phyloP scores from a whole-genome alignment of 2,113 vertebrate genomes.

The Mesitornis unicolor region DNA sequence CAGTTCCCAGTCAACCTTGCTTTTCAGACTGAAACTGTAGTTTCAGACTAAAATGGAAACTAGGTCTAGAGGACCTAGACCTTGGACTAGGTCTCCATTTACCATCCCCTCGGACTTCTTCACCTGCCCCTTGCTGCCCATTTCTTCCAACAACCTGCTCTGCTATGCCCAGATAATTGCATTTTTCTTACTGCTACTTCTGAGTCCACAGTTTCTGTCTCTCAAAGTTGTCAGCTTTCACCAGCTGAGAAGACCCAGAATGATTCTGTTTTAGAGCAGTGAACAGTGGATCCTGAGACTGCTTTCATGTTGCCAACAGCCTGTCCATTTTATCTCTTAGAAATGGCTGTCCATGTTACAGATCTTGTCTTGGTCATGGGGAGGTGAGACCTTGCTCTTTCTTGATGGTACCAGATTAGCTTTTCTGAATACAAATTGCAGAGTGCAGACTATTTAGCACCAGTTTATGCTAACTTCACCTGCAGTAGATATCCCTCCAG shows the following conservation, averaged over 20 bases:
- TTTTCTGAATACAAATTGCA: not conserved
- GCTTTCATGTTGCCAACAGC: not conserved
- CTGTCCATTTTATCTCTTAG: not conserved
- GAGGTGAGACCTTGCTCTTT: not conserved
- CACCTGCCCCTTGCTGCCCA: not conserved
- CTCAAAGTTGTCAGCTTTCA: not conserved
- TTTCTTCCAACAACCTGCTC: not conserved
- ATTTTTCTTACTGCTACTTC: not conserved
- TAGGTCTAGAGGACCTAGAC: no score
- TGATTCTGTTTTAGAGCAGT: not conserved
- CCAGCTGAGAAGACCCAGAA: not conserved
- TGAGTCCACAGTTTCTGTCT: not conserved
- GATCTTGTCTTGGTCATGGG: not conserved
- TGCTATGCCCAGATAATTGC: not conserved
- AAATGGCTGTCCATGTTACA: not conserved
- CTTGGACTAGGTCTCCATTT: not conserved
- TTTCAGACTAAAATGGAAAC: no score
- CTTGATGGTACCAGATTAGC: not conserved
- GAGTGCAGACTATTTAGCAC: not conserved
- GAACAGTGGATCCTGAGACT: not conserved
- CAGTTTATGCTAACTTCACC: not conserved
- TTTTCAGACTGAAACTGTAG: not conserved
- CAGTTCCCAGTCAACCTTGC: not conserved
- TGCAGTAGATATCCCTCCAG: not conserved
- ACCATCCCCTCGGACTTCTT: not conserved